These are phyloP conservation scores for Sebastes matsubarae DNA, from an alignment of 2,797 vertebrate genomes.

Conservation along the genomic window DNA sequence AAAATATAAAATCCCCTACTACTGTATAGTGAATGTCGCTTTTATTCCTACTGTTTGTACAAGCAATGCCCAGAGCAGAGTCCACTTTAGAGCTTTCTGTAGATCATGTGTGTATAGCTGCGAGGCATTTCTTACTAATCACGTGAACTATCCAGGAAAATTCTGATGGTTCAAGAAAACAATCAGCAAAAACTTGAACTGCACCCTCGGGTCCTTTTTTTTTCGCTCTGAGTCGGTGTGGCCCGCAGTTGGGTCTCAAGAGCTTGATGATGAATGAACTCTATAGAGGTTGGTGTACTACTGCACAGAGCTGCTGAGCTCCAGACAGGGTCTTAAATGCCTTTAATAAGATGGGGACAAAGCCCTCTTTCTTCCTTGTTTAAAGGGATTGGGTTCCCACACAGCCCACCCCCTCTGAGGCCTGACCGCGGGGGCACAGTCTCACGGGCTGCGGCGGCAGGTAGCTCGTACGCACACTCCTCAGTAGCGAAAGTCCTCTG, in stretches of 20 bases:
- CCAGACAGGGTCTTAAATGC: constrained; percentile 79
- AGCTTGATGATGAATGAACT: constrained; percentile 69
- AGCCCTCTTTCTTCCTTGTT: constrained; percentile 80
- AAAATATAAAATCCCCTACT: neutral
- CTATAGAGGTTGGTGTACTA: constrained; percentile 54
- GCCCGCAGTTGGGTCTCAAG: constrained; percentile 39
- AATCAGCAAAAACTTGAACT: constrained; percentile 38
- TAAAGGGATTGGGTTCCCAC: constrained; percentile 81
- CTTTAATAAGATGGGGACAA: constrained; percentile 83
- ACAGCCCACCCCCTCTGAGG: constrained; percentile 71
- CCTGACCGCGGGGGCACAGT: constrained; percentile 61
- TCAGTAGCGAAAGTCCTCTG: constrained; percentile 21
- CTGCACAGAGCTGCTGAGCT: constrained; percentile 66
- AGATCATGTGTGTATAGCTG: constrained; percentile 23
- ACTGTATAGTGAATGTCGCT: neutral
- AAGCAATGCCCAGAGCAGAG: constrained; percentile 5
- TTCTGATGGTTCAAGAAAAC: constrained; percentile 28
- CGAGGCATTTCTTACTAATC: constrained; percentile 31
- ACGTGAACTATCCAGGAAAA: constrained; percentile 11
- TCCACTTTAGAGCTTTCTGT: constrained; percentile 25
- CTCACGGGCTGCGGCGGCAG: constrained; percentile 57
- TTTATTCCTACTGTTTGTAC: constrained; percentile 18
- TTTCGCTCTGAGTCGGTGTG: constrained; percentile 12
- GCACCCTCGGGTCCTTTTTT: neutral
- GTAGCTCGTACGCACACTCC: constrained; percentile 51